Base-by-base conservation (phyloP, 2,113 vertebrate genomes). In the Crotalus viridis region DNA sequence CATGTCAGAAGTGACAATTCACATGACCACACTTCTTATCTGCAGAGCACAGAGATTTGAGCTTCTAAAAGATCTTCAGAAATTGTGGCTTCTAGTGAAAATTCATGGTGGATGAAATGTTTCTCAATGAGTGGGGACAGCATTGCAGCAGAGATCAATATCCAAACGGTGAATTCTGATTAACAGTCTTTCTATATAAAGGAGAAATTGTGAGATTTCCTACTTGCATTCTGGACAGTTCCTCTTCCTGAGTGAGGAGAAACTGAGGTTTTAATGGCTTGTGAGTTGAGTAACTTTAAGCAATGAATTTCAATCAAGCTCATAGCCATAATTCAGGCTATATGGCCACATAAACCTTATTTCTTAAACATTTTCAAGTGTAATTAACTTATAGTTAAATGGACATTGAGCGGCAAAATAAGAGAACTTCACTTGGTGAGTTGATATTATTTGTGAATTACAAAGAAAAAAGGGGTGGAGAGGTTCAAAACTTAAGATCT, bases 1-100 rank as follows among this genome's bases (percentile, higher is more conserved):
- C 88, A 93, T 93, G 96, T 94, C 90, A 92, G 92, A 93, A 92
- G 8, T 94, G 94, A 93, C 96, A 95, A 92, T 95, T 96, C 95
- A n/a, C 52, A 92, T 91, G 95, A 93, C 92, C 94, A 89, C 94
- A 54, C 48, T 64, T 91, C 96, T 97, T 97, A 97, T 97, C 96
- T 96, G 3, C 52, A n/a, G 91, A 85, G 90, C 33, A 15, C 96
- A 97, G 96, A 97, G 95, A 96, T 96, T 91, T 95, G 92, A 96
- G 95, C 96, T 96, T 94, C 91, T 86, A 92, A 94, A 94, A 94
- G 95, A 96, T 94, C 94, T 96, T 94, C 91, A 91, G 94, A 95
- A 95, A 96, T 96, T 86, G 55, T 46, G 48, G 24, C 17, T 43
- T 81, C 33, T 17, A 21, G 17, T 10, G 17, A 81, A 7, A 39